Evolutionary conservation across 2,888 invertebrate species (phyloP).

Genomic region (Melanostoma mellinum): DNA sequence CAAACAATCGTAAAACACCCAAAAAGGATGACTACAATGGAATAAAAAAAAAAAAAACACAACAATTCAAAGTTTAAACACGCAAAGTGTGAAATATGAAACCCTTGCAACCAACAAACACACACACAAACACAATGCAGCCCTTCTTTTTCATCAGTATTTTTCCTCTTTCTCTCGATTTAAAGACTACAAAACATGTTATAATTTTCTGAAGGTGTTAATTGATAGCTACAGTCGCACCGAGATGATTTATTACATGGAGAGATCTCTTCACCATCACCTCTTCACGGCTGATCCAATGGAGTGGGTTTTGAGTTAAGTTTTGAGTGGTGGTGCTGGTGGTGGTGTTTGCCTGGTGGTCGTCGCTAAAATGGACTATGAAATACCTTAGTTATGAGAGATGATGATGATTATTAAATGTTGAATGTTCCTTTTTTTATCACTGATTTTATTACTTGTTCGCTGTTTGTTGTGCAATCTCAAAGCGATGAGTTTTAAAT

Average conservation of each 20-base stretch:
- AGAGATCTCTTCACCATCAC: constrained; percentile 33
- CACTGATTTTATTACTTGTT: constrained; percentile 50
- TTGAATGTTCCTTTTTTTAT: constrained; percentile 29
- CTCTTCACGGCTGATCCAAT: background rate
- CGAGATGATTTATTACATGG: constrained; percentile 64
- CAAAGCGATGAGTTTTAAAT: constrained; percentile 34
- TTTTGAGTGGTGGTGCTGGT: background rate
- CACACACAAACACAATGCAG: background rate
- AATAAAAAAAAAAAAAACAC: background rate
- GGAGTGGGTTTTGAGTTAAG: background rate
- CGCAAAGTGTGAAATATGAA: constrained; percentile 59
- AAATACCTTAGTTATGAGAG: constrained; percentile 17
- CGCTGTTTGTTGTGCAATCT: constrained; percentile 12
- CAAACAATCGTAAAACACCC: too few species aligned
- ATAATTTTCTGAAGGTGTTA: constrained; percentile 73
- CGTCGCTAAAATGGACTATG: constrained; percentile 39
- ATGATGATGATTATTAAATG: constrained; percentile 57
- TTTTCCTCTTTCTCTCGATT: constrained; percentile 36
- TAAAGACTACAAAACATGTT: constrained; percentile 68
- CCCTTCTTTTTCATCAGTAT: background rate
- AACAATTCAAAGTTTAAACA: constrained; percentile 52
- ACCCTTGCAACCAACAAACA: constrained; percentile 23
- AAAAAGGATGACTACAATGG: background rate
- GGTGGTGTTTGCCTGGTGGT: constrained; percentile 22
- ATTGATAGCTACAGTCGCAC: constrained; percentile 67